These are phyloP conservation scores for Microctenopoma steveboyesi DNA, from an alignment of 2,797 vertebrate genomes.

Conservation along the genomic window DNA sequence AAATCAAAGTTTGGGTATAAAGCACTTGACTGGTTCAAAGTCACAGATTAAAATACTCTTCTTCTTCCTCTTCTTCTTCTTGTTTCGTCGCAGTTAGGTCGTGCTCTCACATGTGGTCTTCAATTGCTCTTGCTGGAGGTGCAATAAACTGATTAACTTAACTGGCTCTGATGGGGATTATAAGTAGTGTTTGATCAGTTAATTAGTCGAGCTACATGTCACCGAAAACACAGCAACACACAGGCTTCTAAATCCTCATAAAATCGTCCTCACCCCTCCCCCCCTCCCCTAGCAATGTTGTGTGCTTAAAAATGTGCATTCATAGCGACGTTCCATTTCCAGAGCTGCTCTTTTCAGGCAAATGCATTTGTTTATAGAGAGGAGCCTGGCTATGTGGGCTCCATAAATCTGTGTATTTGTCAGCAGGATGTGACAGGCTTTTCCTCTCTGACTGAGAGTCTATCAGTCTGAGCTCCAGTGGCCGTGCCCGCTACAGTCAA, in stretches of 20 bases:
- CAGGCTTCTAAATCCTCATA: constrained; percentile 59
- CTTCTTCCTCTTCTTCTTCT: background rate
- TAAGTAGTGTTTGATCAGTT: constrained; percentile 71
- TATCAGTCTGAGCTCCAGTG: constrained; percentile 83
- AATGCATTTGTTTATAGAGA: constrained; percentile 79
- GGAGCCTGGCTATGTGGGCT: constrained; percentile 74
- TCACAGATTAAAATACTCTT: constrained; percentile 44
- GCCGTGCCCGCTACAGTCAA: constrained; percentile 81
- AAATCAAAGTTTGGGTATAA: constrained; percentile 69
- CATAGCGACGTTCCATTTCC: constrained; percentile 66
- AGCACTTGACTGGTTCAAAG: constrained; percentile 44
- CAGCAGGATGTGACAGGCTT: constrained; percentile 81
- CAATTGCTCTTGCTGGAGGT: constrained; percentile 42
- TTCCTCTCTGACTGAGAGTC: constrained; percentile 82
- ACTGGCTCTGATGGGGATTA: constrained; percentile 71
- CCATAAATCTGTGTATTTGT: constrained; percentile 83
- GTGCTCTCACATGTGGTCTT: constrained; percentile 50
- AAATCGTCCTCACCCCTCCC: constrained; percentile 48
- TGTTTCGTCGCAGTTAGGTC: constrained; percentile 61
- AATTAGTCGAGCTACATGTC: constrained; percentile 69
- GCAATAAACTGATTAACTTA: constrained; percentile 67
- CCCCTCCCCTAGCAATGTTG: constrained; percentile 22
- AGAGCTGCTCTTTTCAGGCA: constrained; percentile 74
- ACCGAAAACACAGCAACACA: constrained; percentile 40
- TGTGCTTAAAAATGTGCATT: constrained; percentile 69